Evolutionary conservation across 2,113 vertebrate species (phyloP).

Genomic region (Amphiprion ocellaris): DNA sequence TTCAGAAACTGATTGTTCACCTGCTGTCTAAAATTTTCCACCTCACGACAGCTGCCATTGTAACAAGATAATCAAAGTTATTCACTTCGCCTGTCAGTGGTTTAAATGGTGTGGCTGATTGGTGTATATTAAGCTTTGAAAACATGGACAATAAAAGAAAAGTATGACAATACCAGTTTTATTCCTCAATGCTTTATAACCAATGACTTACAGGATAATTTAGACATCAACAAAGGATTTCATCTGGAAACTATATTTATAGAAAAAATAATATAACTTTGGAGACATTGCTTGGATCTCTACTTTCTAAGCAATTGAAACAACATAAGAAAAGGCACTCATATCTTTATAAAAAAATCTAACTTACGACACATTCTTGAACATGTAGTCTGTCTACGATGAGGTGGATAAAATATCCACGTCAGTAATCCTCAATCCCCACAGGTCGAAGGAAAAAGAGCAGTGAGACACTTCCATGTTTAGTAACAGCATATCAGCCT

Average conservation of each 20-base stretch:
- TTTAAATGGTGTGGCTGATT: too few species aligned
- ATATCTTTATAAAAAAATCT: neutral
- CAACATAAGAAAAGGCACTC: neutral
- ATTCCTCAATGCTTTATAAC: too few species aligned
- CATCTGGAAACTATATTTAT: neutral
- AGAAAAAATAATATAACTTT: too few species aligned
- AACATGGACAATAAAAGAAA: too few species aligned
- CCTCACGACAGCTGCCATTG: too few species aligned
- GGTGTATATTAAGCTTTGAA: too few species aligned
- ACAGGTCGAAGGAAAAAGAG: neutral
- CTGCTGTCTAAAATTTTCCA: too few species aligned
- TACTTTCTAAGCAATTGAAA: neutral
- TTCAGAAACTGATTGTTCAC: too few species aligned
- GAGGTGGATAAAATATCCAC: neutral
- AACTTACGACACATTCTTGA: neutral
- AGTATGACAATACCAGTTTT: too few species aligned
- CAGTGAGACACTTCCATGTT: conserved; percentile 20
- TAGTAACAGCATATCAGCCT: conserved; percentile 32
- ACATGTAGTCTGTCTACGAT: neutral
- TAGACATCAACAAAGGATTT: neutral
- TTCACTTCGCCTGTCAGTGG: too few species aligned
- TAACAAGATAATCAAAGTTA: too few species aligned
- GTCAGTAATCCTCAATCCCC: conserved; percentile 22
- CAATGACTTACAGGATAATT: neutral
- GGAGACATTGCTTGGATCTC: neutral